Conservation (phyloP, 2,113 vertebrate species). For the Hippolais icterina region DNA sequence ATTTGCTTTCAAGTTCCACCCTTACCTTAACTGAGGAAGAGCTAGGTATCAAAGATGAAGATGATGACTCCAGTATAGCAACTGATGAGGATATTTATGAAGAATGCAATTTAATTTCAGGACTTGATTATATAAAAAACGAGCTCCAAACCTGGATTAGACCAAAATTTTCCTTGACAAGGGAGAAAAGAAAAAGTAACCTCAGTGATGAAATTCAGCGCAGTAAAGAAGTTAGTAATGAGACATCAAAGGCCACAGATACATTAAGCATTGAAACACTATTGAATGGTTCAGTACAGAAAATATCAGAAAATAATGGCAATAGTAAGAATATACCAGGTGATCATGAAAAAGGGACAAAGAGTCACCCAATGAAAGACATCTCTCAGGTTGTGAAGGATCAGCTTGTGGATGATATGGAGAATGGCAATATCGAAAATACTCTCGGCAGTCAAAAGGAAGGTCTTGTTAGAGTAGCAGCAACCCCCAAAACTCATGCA, state of each 20-base stretch:
- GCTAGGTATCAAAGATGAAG: constrained; percentile 86
- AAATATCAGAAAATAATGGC: constrained; percentile 75
- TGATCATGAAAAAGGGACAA: constrained; percentile 42
- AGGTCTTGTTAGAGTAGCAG: constrained; percentile 55
- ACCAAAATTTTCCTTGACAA: constrained; percentile 77
- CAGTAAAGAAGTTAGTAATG: constrained; percentile 69
- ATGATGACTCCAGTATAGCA: constrained; percentile 83
- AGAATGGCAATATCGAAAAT: constrained; percentile 92
- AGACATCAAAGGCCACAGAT: constrained; percentile 62
- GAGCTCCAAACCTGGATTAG: constrained; percentile 91
- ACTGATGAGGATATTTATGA: constrained; percentile 90
- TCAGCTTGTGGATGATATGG: constrained; percentile 89
- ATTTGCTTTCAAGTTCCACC: constrained; percentile 96
- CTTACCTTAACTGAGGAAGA: constrained; percentile 98
- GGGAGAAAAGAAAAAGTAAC: constrained; percentile 81
- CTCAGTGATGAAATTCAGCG: constrained; percentile 83
- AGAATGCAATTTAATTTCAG: constrained; percentile 84
- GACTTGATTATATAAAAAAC: constrained; percentile 90
- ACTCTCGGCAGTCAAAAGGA: constrained; percentile 70
- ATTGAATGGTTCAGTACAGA: constrained; percentile 75
- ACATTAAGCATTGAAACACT: constrained; percentile 74
- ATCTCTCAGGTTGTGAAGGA: constrained; percentile 69
- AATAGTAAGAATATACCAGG: constrained; percentile 69
- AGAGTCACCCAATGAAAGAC: constrained; percentile 56
- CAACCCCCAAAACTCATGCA: constrained; percentile 61